Evolutionary conservation across 64 coral and sea anemone species (phyloP), one percentile per base, ranked within the genome.

Genomic region (Catalaphyllia jardinei): DNA sequence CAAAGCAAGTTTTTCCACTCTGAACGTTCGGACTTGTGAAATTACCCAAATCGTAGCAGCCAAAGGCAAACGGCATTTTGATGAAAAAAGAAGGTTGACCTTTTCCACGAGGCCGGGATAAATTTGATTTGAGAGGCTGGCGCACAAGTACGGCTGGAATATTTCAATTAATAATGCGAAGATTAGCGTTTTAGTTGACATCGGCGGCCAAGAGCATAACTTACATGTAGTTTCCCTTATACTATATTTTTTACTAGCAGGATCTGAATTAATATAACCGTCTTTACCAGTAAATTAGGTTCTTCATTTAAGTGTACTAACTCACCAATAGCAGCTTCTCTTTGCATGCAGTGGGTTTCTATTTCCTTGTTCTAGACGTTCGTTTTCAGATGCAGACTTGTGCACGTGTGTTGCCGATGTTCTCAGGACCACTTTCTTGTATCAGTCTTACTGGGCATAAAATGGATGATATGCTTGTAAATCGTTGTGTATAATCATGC

Each of bases 261-360:
- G 29, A 55, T 28, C n/a, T 52, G 29, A 60, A 27, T 81, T 62
- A 19, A 35, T 33, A 81, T 71, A 13, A 85, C 38, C 51, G 3
- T 51, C 31, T 83, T 62, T 4, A 5, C 19, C 8, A 64, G 30
- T 71, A 51, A 71, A 71, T 71, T 42, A 83, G 7, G 39, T 22
- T 64, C 63, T 61, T 31, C 15, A 49, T 28, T 0, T 8, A 16
- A 49, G 16, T 50, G 50, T 71, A 42, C 24, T 10, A 71, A 85
- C 81, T 85, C 31, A 85, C 81, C 81, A n/a, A n/a, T n/a, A n/a
- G n/a, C n/a, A 24, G 63, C 24, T 10, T 25, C 49, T 49, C 74
- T 42, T 50, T 50, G 15, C 15, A 42, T 9, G 15, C 54, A 57
- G 27, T 9, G 62, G 62, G 30, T 29, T 42, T 16, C 42, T 67